Evolutionary conservation across 2,113 vertebrate genomes (phyloP).

Genomic region (Lagopus leucura): DNA sequence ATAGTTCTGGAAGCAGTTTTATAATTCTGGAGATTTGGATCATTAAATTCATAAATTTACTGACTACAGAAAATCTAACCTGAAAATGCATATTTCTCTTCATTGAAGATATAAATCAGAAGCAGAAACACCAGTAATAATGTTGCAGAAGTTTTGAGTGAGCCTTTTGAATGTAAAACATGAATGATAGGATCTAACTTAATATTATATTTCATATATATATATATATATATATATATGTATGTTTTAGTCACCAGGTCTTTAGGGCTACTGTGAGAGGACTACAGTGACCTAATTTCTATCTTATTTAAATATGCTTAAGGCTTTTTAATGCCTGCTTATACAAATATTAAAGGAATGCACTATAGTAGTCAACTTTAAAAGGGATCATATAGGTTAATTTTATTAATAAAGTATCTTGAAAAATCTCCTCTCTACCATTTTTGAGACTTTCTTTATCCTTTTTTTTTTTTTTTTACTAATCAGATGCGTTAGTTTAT

Average conservation of each 20-base stretch:
- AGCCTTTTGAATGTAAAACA: not conserved
- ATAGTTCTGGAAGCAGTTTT: not conserved
- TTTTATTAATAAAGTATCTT: not conserved
- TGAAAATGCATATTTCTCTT: not conserved
- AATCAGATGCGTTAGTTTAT: not conserved
- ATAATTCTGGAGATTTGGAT: not conserved
- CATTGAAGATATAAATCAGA: not conserved
- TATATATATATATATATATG: not conserved
- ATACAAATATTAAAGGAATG: not conserved
- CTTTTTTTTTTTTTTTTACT: fast-evolving
- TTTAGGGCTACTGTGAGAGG: not conserved
- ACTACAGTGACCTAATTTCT: not conserved
- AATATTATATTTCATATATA: not conserved
- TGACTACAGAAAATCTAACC: not conserved
- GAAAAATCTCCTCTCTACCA: not conserved
- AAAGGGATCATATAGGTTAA: not conserved
- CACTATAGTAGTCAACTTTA: not conserved
- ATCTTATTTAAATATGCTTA: not conserved
- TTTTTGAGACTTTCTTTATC: not conserved
- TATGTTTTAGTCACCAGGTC: fast-evolving
- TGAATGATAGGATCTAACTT: not conserved
- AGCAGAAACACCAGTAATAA: not conserved
- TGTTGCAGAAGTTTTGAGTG: not conserved
- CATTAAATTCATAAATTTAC: not conserved
- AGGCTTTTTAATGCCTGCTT: not conserved